Percentiles rank a stretch among this genome's conserved stretches.
These are phyloP conservation scores for Macrocentrus cingulum DNA, from an alignment of 1,140 invertebrate genomes.

Conservation along the genomic window DNA sequence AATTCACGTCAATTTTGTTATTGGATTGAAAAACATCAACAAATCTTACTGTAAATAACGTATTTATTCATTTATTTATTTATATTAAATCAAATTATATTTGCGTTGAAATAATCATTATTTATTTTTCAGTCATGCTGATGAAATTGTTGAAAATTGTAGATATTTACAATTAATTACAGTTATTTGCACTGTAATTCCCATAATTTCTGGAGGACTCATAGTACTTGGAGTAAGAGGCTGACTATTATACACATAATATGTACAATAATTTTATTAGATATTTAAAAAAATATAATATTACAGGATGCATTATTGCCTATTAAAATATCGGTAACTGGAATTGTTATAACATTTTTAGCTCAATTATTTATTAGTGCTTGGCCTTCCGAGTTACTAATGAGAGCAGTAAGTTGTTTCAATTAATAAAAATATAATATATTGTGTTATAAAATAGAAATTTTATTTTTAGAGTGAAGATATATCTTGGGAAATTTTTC, in stretches of 20 bases:
- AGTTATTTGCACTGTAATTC: neutral
- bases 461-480: no score
- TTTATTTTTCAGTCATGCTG: neutral
- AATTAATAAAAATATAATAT: no score
- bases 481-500: neutral
- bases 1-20: slow-evolving; percentile 2
- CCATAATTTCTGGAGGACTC: neutral
- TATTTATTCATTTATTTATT: neutral
- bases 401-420: slow-evolving; percentile 4
- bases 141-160: neutral
- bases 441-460: no score
- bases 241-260: no score
- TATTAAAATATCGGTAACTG: neutral
- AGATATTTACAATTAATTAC: neutral
- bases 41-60: slow-evolving; percentile 18
- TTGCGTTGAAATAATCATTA: no score
- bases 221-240: slow-evolving; percentile 10
- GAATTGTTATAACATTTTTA: neutral
- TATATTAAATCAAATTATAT: neutral
- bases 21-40: slow-evolving; percentile 25
- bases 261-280: no score
- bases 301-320: slow-evolving; percentile 4
- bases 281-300: no score
- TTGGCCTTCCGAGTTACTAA: slow-evolving; percentile 6
- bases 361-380: neutral